These are phyloP conservation scores for Mormoops blainvillei DNA, from an alignment of 2,113 vertebrate species.

Conservation along the genomic window DNA sequence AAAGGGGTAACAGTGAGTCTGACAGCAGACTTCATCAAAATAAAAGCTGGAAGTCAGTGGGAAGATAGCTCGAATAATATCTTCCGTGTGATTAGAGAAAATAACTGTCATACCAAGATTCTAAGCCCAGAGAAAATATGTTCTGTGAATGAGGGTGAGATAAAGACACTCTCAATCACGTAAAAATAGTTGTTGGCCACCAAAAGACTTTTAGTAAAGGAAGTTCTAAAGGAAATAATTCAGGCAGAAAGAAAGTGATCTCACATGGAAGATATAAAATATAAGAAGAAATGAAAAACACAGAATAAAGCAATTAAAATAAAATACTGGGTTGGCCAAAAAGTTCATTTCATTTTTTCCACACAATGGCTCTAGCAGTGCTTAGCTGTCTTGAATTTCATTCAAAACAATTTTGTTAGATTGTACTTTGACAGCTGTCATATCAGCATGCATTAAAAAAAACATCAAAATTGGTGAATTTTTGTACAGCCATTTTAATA, in stretches of 20 bases:
- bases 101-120: background rate
- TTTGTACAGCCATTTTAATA: too few relatives aligned
- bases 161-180: background rate
- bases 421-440: too few relatives aligned
- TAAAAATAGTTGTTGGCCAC: background rate
- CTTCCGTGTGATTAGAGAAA: background rate
- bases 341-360: too few relatives aligned
- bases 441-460: too few relatives aligned
- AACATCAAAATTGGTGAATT: too few relatives aligned
- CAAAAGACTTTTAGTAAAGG: background rate
- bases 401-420: too few relatives aligned
- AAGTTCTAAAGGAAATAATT: background rate
- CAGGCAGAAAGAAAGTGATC: background rate
- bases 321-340: background rate
- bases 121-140: background rate
- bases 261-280: background rate
- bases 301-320: background rate
- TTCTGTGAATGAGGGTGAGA: background rate
- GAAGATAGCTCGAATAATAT: background rate
- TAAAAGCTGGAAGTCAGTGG: background rate
- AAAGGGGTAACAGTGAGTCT: background rate
- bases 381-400: too few relatives aligned
- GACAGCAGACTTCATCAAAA: background rate
- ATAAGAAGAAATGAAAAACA: background rate
- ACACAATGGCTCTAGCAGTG: too few relatives aligned